Evolutionary conservation across 1,140 invertebrate genomes (phyloP).

Genomic region (Asbolus verrucosus): DNA sequence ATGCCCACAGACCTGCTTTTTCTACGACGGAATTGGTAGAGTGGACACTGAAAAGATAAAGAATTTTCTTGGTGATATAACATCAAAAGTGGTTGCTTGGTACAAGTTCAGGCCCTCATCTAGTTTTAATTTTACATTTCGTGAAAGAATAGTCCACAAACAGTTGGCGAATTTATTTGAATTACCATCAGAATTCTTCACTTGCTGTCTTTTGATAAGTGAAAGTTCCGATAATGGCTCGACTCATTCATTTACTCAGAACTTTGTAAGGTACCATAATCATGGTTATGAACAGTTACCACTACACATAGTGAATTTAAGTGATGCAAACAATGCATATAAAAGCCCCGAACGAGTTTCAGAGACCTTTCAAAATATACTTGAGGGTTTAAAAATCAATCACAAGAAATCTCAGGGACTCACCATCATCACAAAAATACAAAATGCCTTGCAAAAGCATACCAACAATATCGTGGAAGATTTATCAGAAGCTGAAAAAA

Average conservation of each 20-base stretch:
- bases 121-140: constrained; percentile 46
- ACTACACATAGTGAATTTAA: constrained; percentile 59
- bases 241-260: constrained; percentile 59
- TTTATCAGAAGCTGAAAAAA: constrained; percentile 55
- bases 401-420: constrained; percentile 52
- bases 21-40: constrained; percentile 47
- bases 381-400: constrained; percentile 54
- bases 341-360: constrained; percentile 55
- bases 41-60: constrained; percentile 37
- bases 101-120: constrained; percentile 46
- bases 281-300: constrained; percentile 55
- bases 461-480: constrained; percentile 51
- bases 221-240: constrained; percentile 51
- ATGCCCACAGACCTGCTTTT: constrained; percentile 45
- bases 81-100: constrained; percentile 48
- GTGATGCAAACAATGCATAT: constrained; percentile 58
- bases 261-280: constrained; percentile 56
- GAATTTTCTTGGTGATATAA: constrained; percentile 39
- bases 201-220: constrained; percentile 56
- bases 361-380: constrained; percentile 52
- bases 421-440: constrained; percentile 55
- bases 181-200: constrained; percentile 54
- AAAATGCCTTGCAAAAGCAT: constrained; percentile 58
- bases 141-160: constrained; percentile 50
- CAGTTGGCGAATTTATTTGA: constrained; percentile 49